Percentiles rank a stretch among this genome's conserved stretches.
phyloP scores from a whole-genome alignment of 2,888 invertebrate species.

The Hemistola chrysoprasaria region DNA sequence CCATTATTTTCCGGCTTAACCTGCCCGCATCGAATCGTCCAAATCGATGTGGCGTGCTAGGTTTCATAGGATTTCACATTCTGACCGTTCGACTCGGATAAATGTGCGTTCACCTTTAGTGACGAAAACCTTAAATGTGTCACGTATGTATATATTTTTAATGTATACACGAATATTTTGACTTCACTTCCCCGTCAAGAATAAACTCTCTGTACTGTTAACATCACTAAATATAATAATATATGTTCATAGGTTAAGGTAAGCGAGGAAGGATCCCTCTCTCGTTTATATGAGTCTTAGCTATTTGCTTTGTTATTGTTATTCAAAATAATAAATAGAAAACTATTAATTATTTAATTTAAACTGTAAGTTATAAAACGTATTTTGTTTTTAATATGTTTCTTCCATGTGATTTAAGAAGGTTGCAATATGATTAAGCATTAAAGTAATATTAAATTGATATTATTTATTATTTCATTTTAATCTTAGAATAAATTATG shows the following conservation, averaged over 20 bases:
- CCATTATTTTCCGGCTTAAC: too few species aligned
- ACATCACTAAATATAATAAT: conserved; percentile 6
- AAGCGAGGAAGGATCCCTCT: not conserved
- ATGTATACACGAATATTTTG: too few species aligned
- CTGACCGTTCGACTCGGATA: too few species aligned
- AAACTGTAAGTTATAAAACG: conserved; percentile 58
- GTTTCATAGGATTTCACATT: too few species aligned
- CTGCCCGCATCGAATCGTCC: too few species aligned
- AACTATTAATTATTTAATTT: conserved; percentile 68
- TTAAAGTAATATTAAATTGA: conserved; percentile 49
- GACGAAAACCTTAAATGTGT: too few species aligned
- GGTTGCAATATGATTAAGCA: conserved; percentile 74
- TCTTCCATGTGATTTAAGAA: conserved; percentile 78
- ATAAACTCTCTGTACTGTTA: conserved; percentile 9
- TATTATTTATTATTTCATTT: conserved; percentile 15
- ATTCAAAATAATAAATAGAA: conserved; percentile 52
- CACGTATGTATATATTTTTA: too few species aligned
- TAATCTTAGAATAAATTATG: not conserved
- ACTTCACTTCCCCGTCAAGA: too few species aligned
- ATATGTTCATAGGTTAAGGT: conserved; percentile 9
- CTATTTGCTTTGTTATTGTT: conserved; percentile 76
- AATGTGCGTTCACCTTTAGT: too few species aligned
- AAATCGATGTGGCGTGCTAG: too few species aligned
- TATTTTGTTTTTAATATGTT: conserved; percentile 72
- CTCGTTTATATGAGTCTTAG: conserved; percentile 29